phyloP scores from a whole-genome alignment of 2,113 vertebrate species.

The Pseudolaguvia tuberculata region DNA sequence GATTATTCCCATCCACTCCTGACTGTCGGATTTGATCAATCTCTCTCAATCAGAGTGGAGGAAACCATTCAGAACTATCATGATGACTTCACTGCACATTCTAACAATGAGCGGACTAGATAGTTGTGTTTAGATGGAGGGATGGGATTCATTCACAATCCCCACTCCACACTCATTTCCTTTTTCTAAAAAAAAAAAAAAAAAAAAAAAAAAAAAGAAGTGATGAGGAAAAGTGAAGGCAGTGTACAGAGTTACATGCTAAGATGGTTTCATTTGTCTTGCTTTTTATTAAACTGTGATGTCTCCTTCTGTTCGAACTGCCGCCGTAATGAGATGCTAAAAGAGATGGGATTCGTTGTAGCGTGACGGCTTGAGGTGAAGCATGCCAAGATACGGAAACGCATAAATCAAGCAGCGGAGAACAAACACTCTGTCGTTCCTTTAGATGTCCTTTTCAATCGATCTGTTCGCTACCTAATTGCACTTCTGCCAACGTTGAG shows the following conservation, averaged over 20 bases:
- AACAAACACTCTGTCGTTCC: conserved; percentile 24
- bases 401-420: conserved; percentile 22
- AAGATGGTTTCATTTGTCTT: conserved; percentile 22
- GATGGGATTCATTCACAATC: conserved; percentile 14
- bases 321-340: conserved; percentile 21
- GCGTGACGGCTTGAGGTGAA: conserved; percentile 21
- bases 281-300: conserved; percentile 22
- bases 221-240: background rate
- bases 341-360: conserved; percentile 16
- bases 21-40: conserved; percentile 29
- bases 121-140: background rate
- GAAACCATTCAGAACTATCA: conserved; percentile 17
- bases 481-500: conserved; percentile 26
- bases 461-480: conserved; percentile 26
- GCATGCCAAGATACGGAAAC: conserved; percentile 14
- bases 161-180: conserved; percentile 9
- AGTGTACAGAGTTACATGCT: background rate
- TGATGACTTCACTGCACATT: conserved; percentile 28
- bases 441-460: conserved; percentile 25
- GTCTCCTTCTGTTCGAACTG: background rate
- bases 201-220: no score
- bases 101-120: background rate
- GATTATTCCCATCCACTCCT: conserved; percentile 12
- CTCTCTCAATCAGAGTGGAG: conserved; percentile 25
- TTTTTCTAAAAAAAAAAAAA: background rate